Conservation (phyloP, 2,113 vertebrate species). For the Mastomys natalensis region DNA sequence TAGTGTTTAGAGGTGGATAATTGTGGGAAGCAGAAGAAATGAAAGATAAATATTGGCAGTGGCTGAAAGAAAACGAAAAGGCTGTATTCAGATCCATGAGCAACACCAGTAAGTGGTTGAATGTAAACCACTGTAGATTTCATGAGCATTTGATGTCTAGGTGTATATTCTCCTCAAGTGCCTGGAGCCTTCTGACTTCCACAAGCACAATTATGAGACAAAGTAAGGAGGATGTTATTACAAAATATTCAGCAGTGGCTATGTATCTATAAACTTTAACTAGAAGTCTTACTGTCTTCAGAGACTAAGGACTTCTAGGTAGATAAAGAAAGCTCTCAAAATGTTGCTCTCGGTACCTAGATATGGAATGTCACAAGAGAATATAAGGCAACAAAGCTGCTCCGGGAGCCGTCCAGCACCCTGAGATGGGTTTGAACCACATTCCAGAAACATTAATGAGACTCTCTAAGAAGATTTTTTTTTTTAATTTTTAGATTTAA, state of each 20-base stretch:
- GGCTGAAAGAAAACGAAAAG: slow-evolving; percentile 68
- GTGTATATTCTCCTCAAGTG: slow-evolving; percentile 57
- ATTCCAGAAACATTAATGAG: slow-evolving; percentile 15
- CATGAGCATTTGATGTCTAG: slow-evolving; percentile 62
- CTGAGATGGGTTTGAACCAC: background rate
- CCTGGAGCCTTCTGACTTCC: slow-evolving; percentile 50
- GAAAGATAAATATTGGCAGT: slow-evolving; percentile 69
- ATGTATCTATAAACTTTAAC: slow-evolving; percentile 45
- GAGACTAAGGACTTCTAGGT: slow-evolving; percentile 13
- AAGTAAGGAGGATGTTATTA: slow-evolving; percentile 51
- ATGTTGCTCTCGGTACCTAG: background rate
- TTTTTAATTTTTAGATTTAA: background rate
- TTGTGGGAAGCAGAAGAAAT: slow-evolving; percentile 75
- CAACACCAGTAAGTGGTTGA: slow-evolving; percentile 40
- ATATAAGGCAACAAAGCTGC: background rate
- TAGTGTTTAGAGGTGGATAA: slow-evolving; percentile 78
- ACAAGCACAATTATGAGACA: slow-evolving; percentile 47
- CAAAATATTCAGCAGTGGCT: background rate
- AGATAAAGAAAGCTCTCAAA: slow-evolving; percentile 24
- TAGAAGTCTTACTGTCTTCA: slow-evolving; percentile 29
- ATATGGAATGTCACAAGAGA: background rate
- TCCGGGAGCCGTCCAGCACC: background rate
- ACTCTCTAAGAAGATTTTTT: background rate
- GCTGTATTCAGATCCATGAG: slow-evolving; percentile 49
- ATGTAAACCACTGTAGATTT: slow-evolving; percentile 31